Conservation (phyloP, 2,797 vertebrate species). For the Tamandua tetradactyla region DNA sequence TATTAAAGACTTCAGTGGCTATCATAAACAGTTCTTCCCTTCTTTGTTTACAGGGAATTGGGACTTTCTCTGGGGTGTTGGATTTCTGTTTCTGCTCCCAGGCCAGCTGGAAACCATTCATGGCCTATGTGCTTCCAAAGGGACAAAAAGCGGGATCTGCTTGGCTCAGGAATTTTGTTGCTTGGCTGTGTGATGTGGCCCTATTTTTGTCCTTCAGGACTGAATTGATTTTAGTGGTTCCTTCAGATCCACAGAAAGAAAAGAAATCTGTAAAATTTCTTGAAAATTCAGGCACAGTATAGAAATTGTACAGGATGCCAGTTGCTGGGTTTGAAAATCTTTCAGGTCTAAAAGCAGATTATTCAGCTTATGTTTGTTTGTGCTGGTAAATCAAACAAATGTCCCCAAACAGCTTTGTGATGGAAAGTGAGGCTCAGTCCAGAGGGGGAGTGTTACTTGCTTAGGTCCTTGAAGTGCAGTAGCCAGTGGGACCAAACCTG, state of each 20-base stretch:
- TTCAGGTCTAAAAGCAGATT: background rate
- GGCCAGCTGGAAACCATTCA: slow-evolving; percentile 41
- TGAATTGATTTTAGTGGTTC: slow-evolving; percentile 26
- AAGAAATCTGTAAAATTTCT: background rate
- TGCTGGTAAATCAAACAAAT: background rate
- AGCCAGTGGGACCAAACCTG: background rate
- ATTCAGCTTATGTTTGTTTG: background rate
- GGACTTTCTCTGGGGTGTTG: slow-evolving; percentile 34
- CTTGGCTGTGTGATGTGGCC: background rate
- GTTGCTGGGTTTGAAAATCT: background rate
- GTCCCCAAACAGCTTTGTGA: background rate
- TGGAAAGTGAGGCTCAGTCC: background rate
- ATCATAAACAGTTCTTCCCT: slow-evolving; percentile 58
- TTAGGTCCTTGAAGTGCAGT: background rate
- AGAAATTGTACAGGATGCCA: background rate
- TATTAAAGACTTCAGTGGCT: slow-evolving; percentile 63
- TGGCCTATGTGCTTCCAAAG: background rate
- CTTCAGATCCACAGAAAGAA: slow-evolving; percentile 5
- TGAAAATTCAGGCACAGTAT: background rate
- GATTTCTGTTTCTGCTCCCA: slow-evolving; percentile 42
- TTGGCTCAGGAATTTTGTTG: background rate
- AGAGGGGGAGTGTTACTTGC: background rate
- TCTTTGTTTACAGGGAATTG: slow-evolving; percentile 68
- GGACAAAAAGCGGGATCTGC: background rate
- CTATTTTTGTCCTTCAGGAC: background rate